Percentiles rank a stretch among this genome's conserved stretches.
Conservation (phyloP, 37 sponge, comb jelly and placozoan genomes). For the Spongilla lacustris region DNA sequence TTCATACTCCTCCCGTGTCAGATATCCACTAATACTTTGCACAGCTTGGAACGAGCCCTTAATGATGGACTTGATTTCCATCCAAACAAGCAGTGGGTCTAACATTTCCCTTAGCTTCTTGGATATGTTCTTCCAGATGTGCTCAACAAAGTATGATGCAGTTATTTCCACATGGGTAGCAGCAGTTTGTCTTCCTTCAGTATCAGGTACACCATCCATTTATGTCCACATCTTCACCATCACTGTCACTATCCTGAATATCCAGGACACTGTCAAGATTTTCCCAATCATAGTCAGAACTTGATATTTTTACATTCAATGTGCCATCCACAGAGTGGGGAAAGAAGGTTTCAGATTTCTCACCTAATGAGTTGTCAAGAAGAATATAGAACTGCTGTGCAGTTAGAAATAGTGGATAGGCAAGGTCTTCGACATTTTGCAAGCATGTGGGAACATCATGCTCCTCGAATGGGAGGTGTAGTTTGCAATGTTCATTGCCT, state of each 20-base stretch:
- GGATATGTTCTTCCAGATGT: slow-evolving; percentile 45
- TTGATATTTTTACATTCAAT: slow-evolving; percentile 39
- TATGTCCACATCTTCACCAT: slow-evolving; percentile 31
- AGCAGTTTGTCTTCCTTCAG: background rate
- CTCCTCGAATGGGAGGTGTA: slow-evolving; percentile 38
- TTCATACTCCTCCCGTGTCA: slow-evolving; percentile 58
- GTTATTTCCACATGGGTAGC: background rate
- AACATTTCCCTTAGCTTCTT: slow-evolving; percentile 32
- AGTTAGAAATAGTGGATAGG: slow-evolving; percentile 80
- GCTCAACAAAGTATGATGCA: slow-evolving; percentile 31
- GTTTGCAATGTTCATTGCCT: background rate
- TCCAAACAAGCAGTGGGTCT: slow-evolving; percentile 78
- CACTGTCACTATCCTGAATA: slow-evolving; percentile 40
- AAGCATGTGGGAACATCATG: slow-evolving; percentile 19
- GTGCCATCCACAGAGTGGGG: slow-evolving; percentile 40
- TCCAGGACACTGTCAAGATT: slow-evolving; percentile 41
- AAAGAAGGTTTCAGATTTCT: slow-evolving; percentile 31
- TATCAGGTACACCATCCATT: background rate
- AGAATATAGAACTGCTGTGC: slow-evolving; percentile 70
- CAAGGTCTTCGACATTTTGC: slow-evolving; percentile 12
- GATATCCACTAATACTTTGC: slow-evolving; percentile 37
- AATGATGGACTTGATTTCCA: slow-evolving; percentile 85
- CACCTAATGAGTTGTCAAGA: slow-evolving; percentile 71
- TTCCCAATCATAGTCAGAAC: slow-evolving; percentile 56
- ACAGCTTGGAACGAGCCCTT: slow-evolving; percentile 80